Percentiles rank a stretch among this genome's conserved stretches.
phyloP scores from a whole-genome alignment of 2,113 vertebrate species.

The Callorhinus ursinus region DNA sequence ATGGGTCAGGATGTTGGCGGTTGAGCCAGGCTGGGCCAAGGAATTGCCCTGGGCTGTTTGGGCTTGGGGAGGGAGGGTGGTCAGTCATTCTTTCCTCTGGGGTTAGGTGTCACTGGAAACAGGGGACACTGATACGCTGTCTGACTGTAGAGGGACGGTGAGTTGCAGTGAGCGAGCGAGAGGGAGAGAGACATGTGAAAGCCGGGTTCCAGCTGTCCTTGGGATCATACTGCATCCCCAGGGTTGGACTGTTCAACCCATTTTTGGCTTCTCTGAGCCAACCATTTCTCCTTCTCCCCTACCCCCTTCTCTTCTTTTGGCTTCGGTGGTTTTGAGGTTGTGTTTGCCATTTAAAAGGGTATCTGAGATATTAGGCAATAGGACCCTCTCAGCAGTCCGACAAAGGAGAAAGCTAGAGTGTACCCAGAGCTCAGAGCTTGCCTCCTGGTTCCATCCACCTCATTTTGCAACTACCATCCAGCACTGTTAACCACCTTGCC shows the following conservation, averaged over 20 bases:
- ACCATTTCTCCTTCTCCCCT: not conserved
- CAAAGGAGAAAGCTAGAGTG: not conserved
- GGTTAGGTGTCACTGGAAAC: not conserved
- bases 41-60: not conserved
- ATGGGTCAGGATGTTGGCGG: not conserved
- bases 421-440: not conserved
- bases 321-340: not conserved
- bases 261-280: constrained; percentile 19
- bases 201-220: not conserved
- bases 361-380: not conserved
- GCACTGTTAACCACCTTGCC: not conserved
- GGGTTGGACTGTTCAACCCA: not conserved
- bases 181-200: not conserved
- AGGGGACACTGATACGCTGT: not conserved
- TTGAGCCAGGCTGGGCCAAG: not conserved
- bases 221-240: not conserved
- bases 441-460: not conserved
- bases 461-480: not conserved
- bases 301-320: not conserved
- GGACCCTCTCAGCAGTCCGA: too few species aligned
- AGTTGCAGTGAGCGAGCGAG: not conserved
- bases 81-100: not conserved
- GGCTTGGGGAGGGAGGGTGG: not conserved
- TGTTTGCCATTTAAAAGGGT: not conserved
- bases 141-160: not conserved